phyloP scores from a whole-genome alignment of 2,113 vertebrate genomes.

The Phalacrocorax brasilianus region DNA sequence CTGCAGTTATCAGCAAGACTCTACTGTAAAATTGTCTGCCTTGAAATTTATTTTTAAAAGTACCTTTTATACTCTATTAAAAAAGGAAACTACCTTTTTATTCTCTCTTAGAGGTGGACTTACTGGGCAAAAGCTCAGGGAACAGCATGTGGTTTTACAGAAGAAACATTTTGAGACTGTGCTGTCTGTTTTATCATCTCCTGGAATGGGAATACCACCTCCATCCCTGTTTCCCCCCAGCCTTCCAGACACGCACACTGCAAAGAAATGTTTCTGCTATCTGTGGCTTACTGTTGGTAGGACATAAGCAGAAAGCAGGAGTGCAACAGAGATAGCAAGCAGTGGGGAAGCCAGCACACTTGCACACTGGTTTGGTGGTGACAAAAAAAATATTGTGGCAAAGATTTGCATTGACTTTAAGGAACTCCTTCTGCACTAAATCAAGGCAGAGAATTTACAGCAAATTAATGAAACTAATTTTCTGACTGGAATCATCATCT shows the following conservation, averaged over 20 bases:
- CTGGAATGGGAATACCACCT: background rate
- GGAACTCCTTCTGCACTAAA: conserved; percentile 55
- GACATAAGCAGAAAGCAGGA: background rate
- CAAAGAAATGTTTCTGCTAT: background rate
- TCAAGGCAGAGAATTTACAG: conserved; percentile 66
- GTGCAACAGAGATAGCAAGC: background rate
- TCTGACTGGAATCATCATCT: conserved; percentile 74
- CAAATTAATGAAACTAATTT: conserved; percentile 81
- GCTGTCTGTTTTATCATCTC: background rate
- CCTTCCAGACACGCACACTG: accelerated
- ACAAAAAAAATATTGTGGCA: background rate
- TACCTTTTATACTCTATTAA: conserved; percentile 42
- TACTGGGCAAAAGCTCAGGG: background rate
- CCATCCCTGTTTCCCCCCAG: background rate
- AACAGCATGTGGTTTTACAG: background rate
- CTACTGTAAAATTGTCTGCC: conserved; percentile 1
- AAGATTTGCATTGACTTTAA: conserved; percentile 26
- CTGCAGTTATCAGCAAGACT: conserved; percentile 37
- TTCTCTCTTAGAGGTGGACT: background rate
- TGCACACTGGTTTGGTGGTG: background rate
- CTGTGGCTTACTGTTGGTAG: background rate
- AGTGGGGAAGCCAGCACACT: background rate
- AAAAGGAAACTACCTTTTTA: background rate
- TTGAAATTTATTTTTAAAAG: conserved; percentile 36
- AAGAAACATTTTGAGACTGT: background rate